phyloP scores from a whole-genome alignment of 2,888 invertebrate genomes.

The Beris morrisii region DNA sequence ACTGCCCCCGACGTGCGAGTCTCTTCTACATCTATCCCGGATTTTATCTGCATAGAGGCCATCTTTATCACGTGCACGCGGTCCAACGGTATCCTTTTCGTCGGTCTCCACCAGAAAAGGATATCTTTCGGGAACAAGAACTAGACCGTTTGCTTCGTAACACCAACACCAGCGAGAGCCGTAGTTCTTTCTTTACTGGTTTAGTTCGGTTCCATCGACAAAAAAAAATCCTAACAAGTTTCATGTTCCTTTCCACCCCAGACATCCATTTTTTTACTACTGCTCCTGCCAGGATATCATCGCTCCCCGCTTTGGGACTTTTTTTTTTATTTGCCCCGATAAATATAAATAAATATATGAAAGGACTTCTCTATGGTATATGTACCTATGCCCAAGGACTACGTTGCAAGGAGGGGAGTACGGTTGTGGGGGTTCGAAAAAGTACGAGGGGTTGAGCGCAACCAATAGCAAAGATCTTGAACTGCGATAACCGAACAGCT shows the following conservation, averaged over 20 bases:
- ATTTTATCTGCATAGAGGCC: constrained; percentile 18
- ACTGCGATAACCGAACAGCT: constrained; percentile 40
- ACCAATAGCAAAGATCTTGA: constrained; percentile 44
- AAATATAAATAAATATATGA: constrained; percentile 32
- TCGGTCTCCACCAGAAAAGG: neutral
- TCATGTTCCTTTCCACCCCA: constrained; percentile 9
- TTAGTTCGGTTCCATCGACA: constrained; percentile 18
- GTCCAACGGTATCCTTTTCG: constrained; percentile 1
- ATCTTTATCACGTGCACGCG: constrained; percentile 34
- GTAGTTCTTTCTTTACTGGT: constrained; percentile 5
- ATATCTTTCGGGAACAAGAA: neutral
- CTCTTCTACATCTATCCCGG: neutral
- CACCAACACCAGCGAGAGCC: neutral
- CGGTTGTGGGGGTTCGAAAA: neutral
- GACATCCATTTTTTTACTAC: constrained; percentile 5
- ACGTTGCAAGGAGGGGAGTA: neutral
- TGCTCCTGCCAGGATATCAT: constrained; percentile 17
- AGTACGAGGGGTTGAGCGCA: constrained; percentile 31
- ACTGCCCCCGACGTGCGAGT: constrained; percentile 3
- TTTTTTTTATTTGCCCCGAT: constrained; percentile 19
- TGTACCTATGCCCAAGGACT: neutral
- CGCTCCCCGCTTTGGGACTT: constrained; percentile 23
- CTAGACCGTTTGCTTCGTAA: neutral
- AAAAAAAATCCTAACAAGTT: constrained; percentile 4
- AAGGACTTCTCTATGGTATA: constrained; percentile 9